phyloP scores from a whole-genome alignment of 2,113 vertebrate genomes.

The Oncorhynchus gorbuscha region DNA sequence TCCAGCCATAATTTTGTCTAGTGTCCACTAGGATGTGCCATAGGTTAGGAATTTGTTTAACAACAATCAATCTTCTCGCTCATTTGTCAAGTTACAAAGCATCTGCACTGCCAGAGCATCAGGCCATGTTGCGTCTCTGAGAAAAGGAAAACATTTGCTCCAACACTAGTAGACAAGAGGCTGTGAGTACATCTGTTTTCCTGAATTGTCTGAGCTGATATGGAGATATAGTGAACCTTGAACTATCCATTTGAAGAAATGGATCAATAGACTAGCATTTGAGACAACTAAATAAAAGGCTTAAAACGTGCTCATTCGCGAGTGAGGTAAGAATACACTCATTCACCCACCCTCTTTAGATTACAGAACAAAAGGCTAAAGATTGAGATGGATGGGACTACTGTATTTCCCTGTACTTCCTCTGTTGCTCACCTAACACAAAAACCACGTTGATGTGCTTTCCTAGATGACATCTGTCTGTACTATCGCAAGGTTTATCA shows the following conservation, averaged over 20 bases:
- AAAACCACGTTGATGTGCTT: background rate
- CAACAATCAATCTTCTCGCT: background rate
- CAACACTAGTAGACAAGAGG: background rate
- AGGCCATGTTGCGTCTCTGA: background rate
- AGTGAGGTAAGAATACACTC: too few relatives aligned
- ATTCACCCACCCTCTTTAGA: too few relatives aligned
- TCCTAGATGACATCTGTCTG: background rate
- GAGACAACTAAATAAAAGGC: background rate
- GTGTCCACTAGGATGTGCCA: background rate
- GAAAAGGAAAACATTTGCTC: background rate
- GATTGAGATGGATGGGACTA: background rate
- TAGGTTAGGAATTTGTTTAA: background rate
- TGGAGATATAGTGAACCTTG: background rate
- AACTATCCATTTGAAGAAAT: too few relatives aligned
- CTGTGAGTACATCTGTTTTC: background rate
- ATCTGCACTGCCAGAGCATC: background rate
- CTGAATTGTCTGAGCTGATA: background rate
- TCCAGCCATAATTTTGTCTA: too few relatives aligned
- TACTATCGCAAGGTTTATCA: background rate
- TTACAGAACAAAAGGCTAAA: background rate
- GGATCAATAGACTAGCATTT: background rate
- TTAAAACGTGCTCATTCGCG: too few relatives aligned
- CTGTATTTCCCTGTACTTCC: background rate
- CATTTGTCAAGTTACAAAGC: background rate
- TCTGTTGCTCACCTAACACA: background rate